These are phyloP conservation scores for Oryzias woworae DNA, from an alignment of 2,113 vertebrate genomes.

Conservation along the genomic window DNA sequence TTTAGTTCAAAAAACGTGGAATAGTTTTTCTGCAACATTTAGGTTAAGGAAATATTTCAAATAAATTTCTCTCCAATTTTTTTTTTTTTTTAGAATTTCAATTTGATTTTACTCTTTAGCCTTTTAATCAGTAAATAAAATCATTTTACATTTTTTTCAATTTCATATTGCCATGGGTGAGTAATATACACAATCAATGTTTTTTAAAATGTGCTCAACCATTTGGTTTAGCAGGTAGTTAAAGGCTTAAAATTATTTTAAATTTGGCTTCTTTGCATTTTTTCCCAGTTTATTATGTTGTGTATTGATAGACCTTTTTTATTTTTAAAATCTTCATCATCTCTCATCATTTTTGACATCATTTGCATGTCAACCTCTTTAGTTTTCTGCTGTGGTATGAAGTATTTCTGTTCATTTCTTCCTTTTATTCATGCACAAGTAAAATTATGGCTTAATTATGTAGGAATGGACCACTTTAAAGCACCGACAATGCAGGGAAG, in stretches of 20 bases:
- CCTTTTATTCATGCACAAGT: slow-evolving; percentile 2
- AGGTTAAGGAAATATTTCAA: neutral
- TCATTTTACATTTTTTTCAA: neutral
- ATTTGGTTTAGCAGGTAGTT: too few relatives aligned
- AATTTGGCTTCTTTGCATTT: too few relatives aligned
- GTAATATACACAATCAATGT: neutral
- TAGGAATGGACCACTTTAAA: too few relatives aligned
- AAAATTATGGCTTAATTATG: too few relatives aligned
- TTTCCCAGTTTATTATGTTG: too few relatives aligned
- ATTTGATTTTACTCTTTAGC: neutral
- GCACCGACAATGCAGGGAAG: too few relatives aligned
- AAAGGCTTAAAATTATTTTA: too few relatives aligned
- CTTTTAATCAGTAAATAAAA: neutral
- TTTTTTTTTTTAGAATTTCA: neutral
- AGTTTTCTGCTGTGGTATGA: slow-evolving; percentile 11
- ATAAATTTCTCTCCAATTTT: neutral
- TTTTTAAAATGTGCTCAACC: too few relatives aligned
- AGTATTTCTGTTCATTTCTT: slow-evolving; percentile 23
- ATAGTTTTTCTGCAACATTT: neutral
- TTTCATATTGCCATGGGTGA: neutral
- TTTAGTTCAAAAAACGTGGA: slow-evolving; percentile 1
- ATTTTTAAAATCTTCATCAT: too few relatives aligned
- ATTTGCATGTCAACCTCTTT: neutral
- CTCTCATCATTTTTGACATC: too few relatives aligned
- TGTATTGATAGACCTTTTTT: too few relatives aligned